A percentile compares a stretch with the other conserved stretches of the same genome.
Conservation (phyloP, 2,113 vertebrate species). For the Dasypus novemcinctus region DNA sequence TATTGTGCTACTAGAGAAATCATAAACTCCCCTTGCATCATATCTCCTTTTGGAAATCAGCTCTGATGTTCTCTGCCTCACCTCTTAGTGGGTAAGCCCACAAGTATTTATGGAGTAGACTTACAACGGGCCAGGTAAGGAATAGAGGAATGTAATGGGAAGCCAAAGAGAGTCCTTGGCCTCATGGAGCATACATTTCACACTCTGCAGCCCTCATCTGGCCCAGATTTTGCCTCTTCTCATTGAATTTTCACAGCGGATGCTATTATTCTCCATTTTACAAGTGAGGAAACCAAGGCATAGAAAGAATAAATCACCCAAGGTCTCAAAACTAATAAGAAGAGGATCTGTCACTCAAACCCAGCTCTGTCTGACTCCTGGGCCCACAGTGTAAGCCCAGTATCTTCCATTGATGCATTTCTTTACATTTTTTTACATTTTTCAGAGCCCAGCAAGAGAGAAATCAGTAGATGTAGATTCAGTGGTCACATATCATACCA, state of each 20-base stretch:
- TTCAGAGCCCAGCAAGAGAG: conserved; percentile 5
- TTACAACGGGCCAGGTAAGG: not conserved
- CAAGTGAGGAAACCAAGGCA: not conserved
- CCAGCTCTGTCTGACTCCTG: not conserved
- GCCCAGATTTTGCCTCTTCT: not conserved
- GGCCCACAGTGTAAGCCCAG: not conserved
- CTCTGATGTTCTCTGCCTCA: not conserved
- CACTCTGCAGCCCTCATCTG: not conserved
- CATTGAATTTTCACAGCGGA: not conserved
- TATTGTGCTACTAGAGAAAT: not conserved
- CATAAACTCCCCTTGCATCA: not conserved
- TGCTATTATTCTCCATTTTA: not conserved
- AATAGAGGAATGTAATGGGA: not conserved
- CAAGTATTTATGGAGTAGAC: not conserved
- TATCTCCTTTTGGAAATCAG: not conserved
- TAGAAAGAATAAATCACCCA: not conserved
- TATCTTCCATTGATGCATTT: not conserved
- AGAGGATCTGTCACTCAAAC: not conserved
- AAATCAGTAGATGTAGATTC: not conserved
- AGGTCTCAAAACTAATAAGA: not conserved
- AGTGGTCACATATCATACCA: not conserved
- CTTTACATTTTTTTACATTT: conserved; percentile 37
- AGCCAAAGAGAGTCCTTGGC: not conserved
- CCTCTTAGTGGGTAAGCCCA: not conserved
- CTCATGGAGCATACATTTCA: not conserved